Base-by-base conservation (phyloP, 2,797 vertebrate genomes). In the Avahi laniger region DNA sequence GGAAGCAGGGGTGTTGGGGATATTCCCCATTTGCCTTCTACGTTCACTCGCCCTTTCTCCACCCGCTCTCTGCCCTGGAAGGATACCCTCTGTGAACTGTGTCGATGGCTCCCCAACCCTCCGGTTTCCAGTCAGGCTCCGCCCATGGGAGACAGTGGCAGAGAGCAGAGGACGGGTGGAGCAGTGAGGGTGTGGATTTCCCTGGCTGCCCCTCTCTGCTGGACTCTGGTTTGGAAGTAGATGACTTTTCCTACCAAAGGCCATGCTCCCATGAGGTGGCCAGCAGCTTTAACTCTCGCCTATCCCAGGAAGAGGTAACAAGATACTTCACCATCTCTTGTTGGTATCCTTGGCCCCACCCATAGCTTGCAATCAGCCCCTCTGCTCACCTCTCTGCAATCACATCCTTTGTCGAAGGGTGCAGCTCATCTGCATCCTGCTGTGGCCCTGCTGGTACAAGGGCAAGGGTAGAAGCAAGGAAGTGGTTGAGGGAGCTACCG, bases 401-500 rank as follows among this genome's bases (percentile, higher is more conserved):
- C 20, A 2, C 15, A 20, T n/a, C n/a, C 73, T 59, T 13, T 12
- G 26, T 54, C 30, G 52, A 20, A n/a, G 35, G 48, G 35, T 10
- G 28, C 38, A 81, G 65, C 30, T 35, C 28, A 15, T 50, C 65
- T 57, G 1, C 1, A 3, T 12, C 35, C 82, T 28, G 14, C 70
- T 0, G 2, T 48, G 43, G 33, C 41, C 63, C 52, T 38, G 83
- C 80, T 43, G 75, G 33, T 11, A 35, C 3, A 35, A 7, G 15
- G 78, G 17, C 30, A 46, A 43, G 22, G 17, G 33, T 2, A 35
- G 41, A 61, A 20, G 79, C 11, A 48, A 50, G 5, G 38, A 90
- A 28, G 18, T 0, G 48, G 0, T 3, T 33, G 14, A 28, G 72
- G 70, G 59, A 7, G 9, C 4, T 4, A 4, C 35, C 28, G 11